Evolutionary conservation across 2,797 vertebrate species (phyloP).

Genomic region (Chaunax sp.): DNA sequence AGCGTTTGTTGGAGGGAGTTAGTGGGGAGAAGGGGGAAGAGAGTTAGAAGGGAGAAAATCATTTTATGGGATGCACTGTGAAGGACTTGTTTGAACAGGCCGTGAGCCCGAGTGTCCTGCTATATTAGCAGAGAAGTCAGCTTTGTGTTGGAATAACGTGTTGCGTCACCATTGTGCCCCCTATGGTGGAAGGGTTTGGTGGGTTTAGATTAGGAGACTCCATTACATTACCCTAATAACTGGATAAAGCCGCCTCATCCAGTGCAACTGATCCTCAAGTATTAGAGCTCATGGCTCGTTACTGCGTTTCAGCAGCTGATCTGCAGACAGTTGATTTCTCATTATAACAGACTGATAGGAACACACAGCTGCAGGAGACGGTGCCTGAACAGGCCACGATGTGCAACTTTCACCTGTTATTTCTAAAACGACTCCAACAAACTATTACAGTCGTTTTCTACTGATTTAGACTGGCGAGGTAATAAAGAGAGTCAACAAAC

Average conservation of each 20-base stretch:
- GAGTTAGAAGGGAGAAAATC: constrained; percentile 82
- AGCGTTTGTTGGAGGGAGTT: constrained; percentile 77
- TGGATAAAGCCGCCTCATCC: constrained; percentile 83
- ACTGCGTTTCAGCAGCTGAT: constrained; percentile 76
- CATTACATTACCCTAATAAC: constrained; percentile 86
- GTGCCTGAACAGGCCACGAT: constrained; percentile 47
- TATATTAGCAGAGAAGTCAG: constrained; percentile 78
- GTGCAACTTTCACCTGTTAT: constrained; percentile 64
- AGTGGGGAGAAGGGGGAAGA: constrained; percentile 51
- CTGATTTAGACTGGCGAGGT: constrained; percentile 52
- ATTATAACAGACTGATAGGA: constrained; percentile 70
- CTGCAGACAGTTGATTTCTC: constrained; percentile 79
- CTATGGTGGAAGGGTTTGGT: constrained; percentile 80
- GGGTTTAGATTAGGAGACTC: constrained; percentile 83
- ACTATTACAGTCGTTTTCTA: constrained; percentile 41
- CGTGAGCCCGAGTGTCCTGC: constrained; percentile 76
- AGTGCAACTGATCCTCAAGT: constrained; percentile 81
- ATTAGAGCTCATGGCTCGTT: constrained; percentile 80
- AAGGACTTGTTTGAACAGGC: constrained; percentile 86
- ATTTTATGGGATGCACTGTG: constrained; percentile 86
- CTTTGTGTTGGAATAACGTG: constrained; percentile 79
- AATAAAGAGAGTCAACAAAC: constrained; percentile 72
- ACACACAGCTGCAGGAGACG: constrained; percentile 58
- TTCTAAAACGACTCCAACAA: constrained; percentile 57
- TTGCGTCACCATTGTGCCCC: constrained; percentile 80